Evolutionary conservation across 2,113 vertebrate species (phyloP).

Genomic region (Craseonycteris thonglongyai): DNA sequence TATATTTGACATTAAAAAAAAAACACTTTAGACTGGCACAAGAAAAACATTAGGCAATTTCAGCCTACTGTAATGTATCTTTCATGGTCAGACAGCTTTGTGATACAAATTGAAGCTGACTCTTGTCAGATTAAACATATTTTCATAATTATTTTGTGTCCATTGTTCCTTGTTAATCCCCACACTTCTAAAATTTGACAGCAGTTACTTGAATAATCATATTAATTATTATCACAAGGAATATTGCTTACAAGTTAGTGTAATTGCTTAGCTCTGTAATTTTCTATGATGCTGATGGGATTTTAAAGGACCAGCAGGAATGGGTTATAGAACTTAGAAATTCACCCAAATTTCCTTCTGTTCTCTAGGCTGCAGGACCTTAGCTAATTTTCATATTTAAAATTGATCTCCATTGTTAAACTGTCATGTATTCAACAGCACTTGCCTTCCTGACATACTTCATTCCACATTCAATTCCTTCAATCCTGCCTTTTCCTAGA

Average conservation of each 20-base stretch:
- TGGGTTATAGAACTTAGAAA: not conserved
- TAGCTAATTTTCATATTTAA: conserved; percentile 41
- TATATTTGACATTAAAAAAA: conserved; percentile 47
- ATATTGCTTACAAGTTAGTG: conserved; percentile 12
- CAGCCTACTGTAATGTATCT: conserved; percentile 43
- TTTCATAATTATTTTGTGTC: conserved; percentile 57
- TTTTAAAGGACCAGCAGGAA: not conserved
- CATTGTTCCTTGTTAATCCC: conserved; percentile 40
- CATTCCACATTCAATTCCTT: not conserved
- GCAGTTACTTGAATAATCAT: conserved; percentile 42
- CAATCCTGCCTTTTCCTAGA: not conserved
- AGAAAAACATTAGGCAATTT: conserved; percentile 60
- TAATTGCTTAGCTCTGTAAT: not conserved
- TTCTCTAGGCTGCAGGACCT: not conserved
- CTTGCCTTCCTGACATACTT: not conserved
- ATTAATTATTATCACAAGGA: conserved; percentile 26
- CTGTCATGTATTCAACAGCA: not conserved
- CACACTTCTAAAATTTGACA: conserved; percentile 22
- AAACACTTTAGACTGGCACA: conserved; percentile 44
- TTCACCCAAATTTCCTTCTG: not conserved
- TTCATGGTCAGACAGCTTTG: conserved; percentile 59
- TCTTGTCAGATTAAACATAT: conserved; percentile 49
- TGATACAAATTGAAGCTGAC: conserved; percentile 35
- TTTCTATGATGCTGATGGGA: not conserved
- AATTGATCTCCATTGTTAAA: not conserved